Base-by-base conservation (phyloP, 23 tunicate species). In the Ciona savignyi region DNA sequence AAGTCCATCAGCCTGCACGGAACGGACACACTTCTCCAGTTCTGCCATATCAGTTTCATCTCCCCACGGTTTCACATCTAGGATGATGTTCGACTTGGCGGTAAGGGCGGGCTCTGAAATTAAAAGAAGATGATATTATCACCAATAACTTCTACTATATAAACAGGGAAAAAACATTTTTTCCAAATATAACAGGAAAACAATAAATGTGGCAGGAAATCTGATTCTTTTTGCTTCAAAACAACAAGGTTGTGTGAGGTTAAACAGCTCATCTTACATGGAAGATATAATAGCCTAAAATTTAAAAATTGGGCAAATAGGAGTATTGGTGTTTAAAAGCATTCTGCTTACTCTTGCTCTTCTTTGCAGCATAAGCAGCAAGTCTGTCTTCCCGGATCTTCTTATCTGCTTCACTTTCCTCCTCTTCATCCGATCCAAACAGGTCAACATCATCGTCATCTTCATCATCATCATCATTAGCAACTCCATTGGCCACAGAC, bases 21-120 rank as follows among this genome's bases (percentile, higher is more conserved):
- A 34, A 27, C 93, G 74, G 11, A 86, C 93, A 25, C 32, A 23
- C 51, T 74, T 68, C 80, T 86, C 93, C 74, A 86, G 21, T 56
- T 73, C 80, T 21, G 42, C 74, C 85, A 86, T 80, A 71, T 80
- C 85, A 11, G 93, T 86, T 34, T 74, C 71, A 60, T 86, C 93
- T 29, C 80, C 85, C 93, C 93, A 86, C 0, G 98, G 98, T 70
- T 93, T 93, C 21, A 93, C 93, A 62, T 93, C 98, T 15, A 80
- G 79, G 62, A 93, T 69, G 32, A 93, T 86, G 49, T 51, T 86
- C 51, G 93, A 86, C 65, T 93, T 93, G 34, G 98, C 98, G 32
- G 81, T 83, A 1, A 76, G 78, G 66, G 84, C 80, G 2, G 83
- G 65, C 65, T 88, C 87, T 82, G 30, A 72, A 72, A 35, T 28